Percentiles rank a stretch among this genome's conserved stretches.
Conservation (phyloP, 2,113 vertebrate genomes). For the Psittacara wagleri region DNA sequence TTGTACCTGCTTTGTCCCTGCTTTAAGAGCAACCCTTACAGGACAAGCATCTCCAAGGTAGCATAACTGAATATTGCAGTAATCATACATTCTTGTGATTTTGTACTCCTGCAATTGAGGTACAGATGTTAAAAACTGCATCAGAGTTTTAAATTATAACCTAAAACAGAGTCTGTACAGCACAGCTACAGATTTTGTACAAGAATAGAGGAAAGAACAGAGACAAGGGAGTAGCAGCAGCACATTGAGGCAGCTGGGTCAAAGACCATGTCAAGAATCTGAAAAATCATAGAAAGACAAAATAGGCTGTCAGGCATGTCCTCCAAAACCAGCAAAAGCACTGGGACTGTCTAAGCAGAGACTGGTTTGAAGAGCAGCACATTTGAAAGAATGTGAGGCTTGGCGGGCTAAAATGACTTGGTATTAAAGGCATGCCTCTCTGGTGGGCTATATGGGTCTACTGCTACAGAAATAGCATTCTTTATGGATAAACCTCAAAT, state of each 20-base stretch:
- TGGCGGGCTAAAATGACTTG: not conserved
- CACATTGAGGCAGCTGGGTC: not conserved
- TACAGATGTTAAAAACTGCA: not conserved
- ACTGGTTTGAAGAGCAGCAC: not conserved
- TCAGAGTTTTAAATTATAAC: not conserved
- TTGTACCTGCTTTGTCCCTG: not conserved
- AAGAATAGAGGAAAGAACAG: not conserved
- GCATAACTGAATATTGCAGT: not conserved
- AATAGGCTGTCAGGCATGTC: not conserved
- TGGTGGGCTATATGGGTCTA: not conserved
- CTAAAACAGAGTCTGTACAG: not conserved
- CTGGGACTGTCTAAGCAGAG: not conserved
- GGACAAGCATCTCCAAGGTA: not conserved
- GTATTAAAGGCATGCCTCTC: not conserved
- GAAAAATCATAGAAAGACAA: not conserved
- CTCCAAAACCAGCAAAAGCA: not conserved
- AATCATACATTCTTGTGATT: not conserved
- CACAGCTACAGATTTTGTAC: not conserved
- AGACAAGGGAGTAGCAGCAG: not conserved
- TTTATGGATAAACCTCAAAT: not conserved
- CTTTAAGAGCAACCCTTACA: not conserved
- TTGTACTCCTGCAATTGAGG: not conserved
- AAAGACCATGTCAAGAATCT: conserved; percentile 25
- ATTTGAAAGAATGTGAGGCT: not conserved
- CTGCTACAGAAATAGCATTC: not conserved